A percentile compares a stretch with the other conserved stretches of the same genome.
Evolutionary conservation across 1,140 invertebrate species (phyloP).

Genomic region (Oryctes rhinoceros): DNA sequence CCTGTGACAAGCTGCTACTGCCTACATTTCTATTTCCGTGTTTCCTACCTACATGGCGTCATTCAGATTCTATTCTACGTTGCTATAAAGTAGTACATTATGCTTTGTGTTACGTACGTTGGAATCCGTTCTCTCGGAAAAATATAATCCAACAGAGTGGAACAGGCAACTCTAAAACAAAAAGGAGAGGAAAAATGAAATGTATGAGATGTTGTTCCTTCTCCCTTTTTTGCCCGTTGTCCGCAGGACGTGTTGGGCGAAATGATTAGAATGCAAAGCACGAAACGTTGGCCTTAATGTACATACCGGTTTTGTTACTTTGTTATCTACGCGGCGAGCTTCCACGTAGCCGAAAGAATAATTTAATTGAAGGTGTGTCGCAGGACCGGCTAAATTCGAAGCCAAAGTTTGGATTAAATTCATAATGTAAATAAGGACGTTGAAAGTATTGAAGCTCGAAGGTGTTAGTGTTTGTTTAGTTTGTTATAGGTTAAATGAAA

Average conservation of each 20-base stretch:
- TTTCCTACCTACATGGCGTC: too few species aligned
- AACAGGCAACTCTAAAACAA: not conserved
- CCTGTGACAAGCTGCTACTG: too few species aligned
- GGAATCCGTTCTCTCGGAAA: not conserved
- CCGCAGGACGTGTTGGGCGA: not conserved
- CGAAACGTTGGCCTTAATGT: constrained; percentile 18
- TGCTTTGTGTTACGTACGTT: not conserved
- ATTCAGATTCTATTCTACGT: too few species aligned
- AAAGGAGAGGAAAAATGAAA: constrained; percentile 12
- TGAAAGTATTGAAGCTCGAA: not conserved
- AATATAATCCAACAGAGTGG: not conserved
- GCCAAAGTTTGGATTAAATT: not conserved
- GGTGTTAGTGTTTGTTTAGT: not conserved
- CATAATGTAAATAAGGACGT: not conserved
- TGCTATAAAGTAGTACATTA: too few species aligned
- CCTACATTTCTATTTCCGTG: too few species aligned
- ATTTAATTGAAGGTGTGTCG: constrained; percentile 17
- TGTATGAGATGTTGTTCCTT: constrained; percentile 6
- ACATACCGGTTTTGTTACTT: constrained; percentile 25
- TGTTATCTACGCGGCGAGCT: not conserved
- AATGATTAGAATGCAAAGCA: constrained; percentile 4
- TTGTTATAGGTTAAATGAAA: not conserved
- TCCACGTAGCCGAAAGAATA: not conserved
- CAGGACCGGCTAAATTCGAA: not conserved
- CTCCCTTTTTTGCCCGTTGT: not conserved